Evolutionary conservation across 2,113 vertebrate species (phyloP), one percentile per base, ranked within the genome.

Genomic region (Brachyistius frenatus): DNA sequence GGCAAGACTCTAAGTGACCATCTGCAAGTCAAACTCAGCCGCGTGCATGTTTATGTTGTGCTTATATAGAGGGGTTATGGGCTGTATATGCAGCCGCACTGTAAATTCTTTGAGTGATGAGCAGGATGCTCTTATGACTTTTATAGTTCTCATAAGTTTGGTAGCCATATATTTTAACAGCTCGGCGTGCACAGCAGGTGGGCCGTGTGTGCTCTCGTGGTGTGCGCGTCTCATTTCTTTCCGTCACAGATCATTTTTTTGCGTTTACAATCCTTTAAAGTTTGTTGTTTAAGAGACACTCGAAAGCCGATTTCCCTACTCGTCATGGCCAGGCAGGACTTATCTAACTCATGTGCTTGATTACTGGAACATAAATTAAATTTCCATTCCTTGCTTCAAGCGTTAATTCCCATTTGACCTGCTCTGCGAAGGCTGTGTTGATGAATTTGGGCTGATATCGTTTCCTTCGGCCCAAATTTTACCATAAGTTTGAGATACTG

Each of bases 361-460:
- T 85, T 65, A 84, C 11, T 36, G 30, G 52, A 79, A 74, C 33
- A 53, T 41, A 52, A 84, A 86, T 88, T 84, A 74, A 63, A 80
- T 70, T 57, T 60, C 1, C 47, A 30, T 23, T 50, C 32, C 44
- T 58, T 36, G 39, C 79, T 76, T 31, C 16, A 56, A 76, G 79
- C 56, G 2, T 53, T 65, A 61, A 83, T 77, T 88, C 85, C 74
- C 80, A 68, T 84, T 87, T 39, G 58, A 78, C 71, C 71, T 64
- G 47, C 78, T 73, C 69, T 83, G 23, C 63, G 9, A 32, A 44
- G 55, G 71, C 65, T 7, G 7, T 5, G 23, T 44, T 66, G 37
- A 76, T 81, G 54, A 52, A 63, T 73, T 66, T 53, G 11, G 3
- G 47, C 66, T 64, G 60, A 74, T 78, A 83, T 64, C 0, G 50